Conservation (phyloP, 2,888 invertebrate species). For the Sinopyrophorus schimmeli region DNA sequence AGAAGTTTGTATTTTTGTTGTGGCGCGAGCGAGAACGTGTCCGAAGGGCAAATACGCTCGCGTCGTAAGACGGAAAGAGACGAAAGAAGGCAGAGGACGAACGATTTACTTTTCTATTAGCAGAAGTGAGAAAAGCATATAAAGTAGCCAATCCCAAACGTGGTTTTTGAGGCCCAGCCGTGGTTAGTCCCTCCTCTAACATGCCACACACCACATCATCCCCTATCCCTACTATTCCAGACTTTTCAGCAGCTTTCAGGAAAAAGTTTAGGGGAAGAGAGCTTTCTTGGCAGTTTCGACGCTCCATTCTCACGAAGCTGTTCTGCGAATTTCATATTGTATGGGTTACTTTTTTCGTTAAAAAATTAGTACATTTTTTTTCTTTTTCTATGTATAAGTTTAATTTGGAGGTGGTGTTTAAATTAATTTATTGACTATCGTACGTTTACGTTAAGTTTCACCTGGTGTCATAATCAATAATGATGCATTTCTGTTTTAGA, state of each 20-base stretch:
- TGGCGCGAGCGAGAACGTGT: constrained; percentile 8
- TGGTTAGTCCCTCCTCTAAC: constrained; percentile 58
- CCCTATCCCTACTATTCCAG: constrained; percentile 37
- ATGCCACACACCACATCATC: constrained; percentile 54
- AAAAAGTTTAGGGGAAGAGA: constrained; percentile 23
- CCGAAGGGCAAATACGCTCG: constrained; percentile 10
- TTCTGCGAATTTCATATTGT: background rate
- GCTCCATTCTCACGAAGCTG: constrained; percentile 4
- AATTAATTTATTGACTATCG: too few species aligned
- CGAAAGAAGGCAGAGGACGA: constrained; percentile 13
- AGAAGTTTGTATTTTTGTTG: constrained; percentile 7
- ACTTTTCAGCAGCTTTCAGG: constrained; percentile 31
- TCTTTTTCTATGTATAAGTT: too few species aligned
- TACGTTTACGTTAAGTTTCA: too few species aligned
- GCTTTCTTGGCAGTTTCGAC: constrained; percentile 19
- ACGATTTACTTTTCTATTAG: constrained; percentile 13
- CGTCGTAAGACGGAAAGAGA: constrained; percentile 26
- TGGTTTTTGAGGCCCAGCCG: constrained; percentile 58
- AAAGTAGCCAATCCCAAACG: constrained; percentile 55
- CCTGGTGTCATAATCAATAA: too few species aligned
- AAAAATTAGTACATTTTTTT: too few species aligned
- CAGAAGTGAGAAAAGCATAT: constrained; percentile 20
- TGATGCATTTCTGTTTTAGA: too few species aligned
- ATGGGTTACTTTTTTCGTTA: too few species aligned
- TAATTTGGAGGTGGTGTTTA: too few species aligned